These are phyloP conservation scores for Drosophila atripex DNA, from an alignment of 2,888 invertebrate species.

Conservation along the genomic window DNA sequence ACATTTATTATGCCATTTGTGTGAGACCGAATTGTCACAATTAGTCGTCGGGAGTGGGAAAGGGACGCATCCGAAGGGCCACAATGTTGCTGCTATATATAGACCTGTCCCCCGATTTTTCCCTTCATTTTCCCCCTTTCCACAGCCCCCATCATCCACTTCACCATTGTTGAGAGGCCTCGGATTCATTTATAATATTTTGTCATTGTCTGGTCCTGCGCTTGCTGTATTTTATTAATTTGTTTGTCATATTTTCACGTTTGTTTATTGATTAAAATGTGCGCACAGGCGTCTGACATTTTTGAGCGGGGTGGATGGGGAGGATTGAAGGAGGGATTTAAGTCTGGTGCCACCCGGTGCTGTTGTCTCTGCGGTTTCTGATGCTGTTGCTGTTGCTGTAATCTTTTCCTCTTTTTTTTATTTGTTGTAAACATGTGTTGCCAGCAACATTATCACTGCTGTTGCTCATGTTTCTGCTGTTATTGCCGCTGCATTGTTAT, in stretches of 20 bases:
- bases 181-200: constrained; percentile 71
- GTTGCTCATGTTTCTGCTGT: constrained; percentile 31
- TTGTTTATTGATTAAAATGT: constrained; percentile 80
- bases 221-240: constrained; percentile 77
- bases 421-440: constrained; percentile 70
- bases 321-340: neutral
- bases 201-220: constrained; percentile 48
- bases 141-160: constrained; percentile 16
- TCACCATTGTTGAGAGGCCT: constrained; percentile 30
- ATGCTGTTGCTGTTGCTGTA: constrained; percentile 23
- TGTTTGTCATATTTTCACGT: constrained; percentile 78
- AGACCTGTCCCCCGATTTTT: constrained; percentile 32
- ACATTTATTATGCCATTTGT: constrained; percentile 75
- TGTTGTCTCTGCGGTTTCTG: constrained; percentile 33
- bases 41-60: constrained; percentile 50
- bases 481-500: constrained; percentile 42
- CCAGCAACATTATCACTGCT: constrained; percentile 61
- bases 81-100: constrained; percentile 56
- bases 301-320: neutral
- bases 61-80: constrained; percentile 5
- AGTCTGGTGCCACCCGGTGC: constrained; percentile 54
- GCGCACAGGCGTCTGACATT: constrained; percentile 43
- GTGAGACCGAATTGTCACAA: constrained; percentile 70
- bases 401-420: constrained; percentile 11
- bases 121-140: neutral